Conservation (phyloP, 2,113 vertebrate species). For the Rhinogobius similis region DNA sequence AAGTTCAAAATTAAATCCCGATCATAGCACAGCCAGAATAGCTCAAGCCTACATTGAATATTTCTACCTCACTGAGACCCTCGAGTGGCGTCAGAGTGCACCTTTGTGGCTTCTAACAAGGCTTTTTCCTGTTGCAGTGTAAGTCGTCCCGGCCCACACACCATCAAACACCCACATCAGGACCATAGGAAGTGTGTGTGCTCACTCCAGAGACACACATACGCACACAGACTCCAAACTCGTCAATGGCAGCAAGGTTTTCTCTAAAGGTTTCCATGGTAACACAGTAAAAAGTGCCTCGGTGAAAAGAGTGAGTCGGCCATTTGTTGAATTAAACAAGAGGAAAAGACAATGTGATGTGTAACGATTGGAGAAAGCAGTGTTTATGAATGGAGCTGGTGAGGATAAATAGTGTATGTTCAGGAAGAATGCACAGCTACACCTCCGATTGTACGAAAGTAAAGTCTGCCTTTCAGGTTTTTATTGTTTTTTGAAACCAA, state of each 20-base stretch:
- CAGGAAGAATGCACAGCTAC: too few relatives aligned
- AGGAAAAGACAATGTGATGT: slow-evolving; percentile 11
- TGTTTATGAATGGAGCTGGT: slow-evolving; percentile 1
- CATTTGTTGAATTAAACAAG: slow-evolving; percentile 50
- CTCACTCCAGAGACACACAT: slow-evolving; percentile 15
- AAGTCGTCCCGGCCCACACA: slow-evolving; percentile 39
- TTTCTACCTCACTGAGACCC: neutral
- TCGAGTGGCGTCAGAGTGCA: neutral
- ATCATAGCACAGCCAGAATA: neutral
- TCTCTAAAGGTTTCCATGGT: slow-evolving; percentile 69
- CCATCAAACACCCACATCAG: slow-evolving; percentile 32
- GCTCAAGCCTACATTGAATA: neutral
- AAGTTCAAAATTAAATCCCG: neutral
- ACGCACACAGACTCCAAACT: slow-evolving; percentile 23
- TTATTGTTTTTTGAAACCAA: too few relatives aligned
- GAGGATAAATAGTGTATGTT: neutral
- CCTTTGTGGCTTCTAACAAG: too few relatives aligned
- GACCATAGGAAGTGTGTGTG: slow-evolving; percentile 13
- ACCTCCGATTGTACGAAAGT: too few relatives aligned
- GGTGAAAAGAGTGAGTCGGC: slow-evolving; percentile 28
- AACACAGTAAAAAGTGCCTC: slow-evolving; percentile 58
- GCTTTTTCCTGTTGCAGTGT: neutral
- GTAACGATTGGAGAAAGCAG: slow-evolving; percentile 15
- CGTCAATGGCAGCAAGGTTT: slow-evolving; percentile 63
- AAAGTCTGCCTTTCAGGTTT: too few relatives aligned